phyloP scores from a whole-genome alignment of 2,888 invertebrate species.

The Exocentrus adspersus region DNA sequence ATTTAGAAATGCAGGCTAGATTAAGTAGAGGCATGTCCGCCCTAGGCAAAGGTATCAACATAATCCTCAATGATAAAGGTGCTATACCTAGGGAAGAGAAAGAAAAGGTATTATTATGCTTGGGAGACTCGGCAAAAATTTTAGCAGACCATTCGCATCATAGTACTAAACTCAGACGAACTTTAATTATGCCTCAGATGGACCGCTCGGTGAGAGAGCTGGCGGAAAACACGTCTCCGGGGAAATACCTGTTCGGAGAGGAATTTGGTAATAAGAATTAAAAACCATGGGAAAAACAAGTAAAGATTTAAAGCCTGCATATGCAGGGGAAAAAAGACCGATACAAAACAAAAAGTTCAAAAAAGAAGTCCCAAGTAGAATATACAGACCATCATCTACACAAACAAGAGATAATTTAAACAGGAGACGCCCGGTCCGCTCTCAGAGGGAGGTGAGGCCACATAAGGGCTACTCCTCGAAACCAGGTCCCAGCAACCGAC shows the following conservation, averaged over 20 bases:
- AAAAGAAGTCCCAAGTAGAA: not conserved
- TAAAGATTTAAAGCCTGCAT: not conserved
- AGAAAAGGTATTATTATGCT: not conserved
- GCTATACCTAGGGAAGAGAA: constrained; percentile 13
- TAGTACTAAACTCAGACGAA: not conserved
- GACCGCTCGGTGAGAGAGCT: not conserved
- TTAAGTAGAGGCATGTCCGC: not conserved
- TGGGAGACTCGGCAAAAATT: not conserved
- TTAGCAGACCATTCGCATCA: not conserved
- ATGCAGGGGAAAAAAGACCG: not conserved
- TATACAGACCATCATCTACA: not conserved
- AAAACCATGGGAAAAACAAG: not conserved
- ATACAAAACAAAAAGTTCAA: not conserved
- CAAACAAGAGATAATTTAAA: not conserved
- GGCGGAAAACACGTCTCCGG: not conserved
- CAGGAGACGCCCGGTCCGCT: not conserved
- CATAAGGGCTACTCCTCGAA: not conserved
- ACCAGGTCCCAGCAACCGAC: not conserved
- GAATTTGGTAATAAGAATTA: not conserved
- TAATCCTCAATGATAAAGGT: not conserved
- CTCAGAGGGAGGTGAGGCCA: not conserved
- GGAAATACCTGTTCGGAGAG: not conserved
- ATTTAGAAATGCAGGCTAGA: not conserved
- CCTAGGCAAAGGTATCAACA: not conserved
- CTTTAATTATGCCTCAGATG: not conserved